Evolutionary conservation across 2,797 vertebrate species (phyloP).

Genomic region (Pteronotus mesoamericanus): DNA sequence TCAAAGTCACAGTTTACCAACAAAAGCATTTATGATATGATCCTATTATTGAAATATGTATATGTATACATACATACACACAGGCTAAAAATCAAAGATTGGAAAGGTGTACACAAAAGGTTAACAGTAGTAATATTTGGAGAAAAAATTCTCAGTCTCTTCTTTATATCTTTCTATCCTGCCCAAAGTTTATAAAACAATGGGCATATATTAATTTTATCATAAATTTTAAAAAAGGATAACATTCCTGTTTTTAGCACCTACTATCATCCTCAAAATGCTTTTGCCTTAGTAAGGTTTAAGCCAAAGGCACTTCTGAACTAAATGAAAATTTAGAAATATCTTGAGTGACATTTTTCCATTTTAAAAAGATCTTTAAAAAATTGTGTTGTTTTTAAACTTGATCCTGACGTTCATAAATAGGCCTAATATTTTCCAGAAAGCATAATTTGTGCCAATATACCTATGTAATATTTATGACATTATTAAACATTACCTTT

Average conservation of each 20-base stretch:
- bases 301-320: background rate
- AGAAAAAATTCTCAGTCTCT: slow-evolving; percentile 7
- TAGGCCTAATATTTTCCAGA: background rate
- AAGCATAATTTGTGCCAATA: background rate
- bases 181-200: background rate
- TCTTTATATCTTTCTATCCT: background rate
- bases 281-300: background rate
- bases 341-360: background rate
- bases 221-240: background rate
- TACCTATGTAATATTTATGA: background rate
- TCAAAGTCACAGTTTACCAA: background rate
- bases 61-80: background rate
- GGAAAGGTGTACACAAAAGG: background rate
- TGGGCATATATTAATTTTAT: background rate
- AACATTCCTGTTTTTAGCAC: background rate
- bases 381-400: background rate
- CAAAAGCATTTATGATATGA: background rate
- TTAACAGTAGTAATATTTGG: background rate
- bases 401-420: background rate
- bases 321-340: background rate
- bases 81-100: background rate
- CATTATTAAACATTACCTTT: too few relatives aligned
- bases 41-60: background rate
- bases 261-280: background rate
- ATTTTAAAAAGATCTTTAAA: background rate